Base-by-base conservation (phyloP, 1,140 invertebrate genomes). In the Pseudomyrmex pallidus region DNA sequence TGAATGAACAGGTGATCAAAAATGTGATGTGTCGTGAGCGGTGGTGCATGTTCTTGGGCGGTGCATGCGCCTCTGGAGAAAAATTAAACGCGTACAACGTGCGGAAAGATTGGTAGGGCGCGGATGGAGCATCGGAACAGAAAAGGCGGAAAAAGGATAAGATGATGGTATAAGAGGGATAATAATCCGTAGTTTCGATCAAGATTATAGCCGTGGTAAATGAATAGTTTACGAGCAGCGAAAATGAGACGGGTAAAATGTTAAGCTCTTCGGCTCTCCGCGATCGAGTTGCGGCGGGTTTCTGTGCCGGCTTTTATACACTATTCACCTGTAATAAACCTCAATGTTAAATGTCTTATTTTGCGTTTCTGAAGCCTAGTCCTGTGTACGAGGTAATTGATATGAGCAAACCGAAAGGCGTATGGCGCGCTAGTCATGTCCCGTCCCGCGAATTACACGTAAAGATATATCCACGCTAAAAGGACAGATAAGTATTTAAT, bases 181-280 rank as follows among this genome's bases (percentile, higher is more conserved):
- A 92, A 93, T 92, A 90, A 92, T 91, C 88, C 90, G 89, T 90
- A 91, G 91, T 91, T 91, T 87, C 89, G 91, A 92, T 93, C 90
- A 90, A 93, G 93, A 94, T 94, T 94, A 94, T 93, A 94, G 93
- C 91, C 92, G 89, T 90, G 89, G 91, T 93, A 93, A 94, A 92
- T 93, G 93, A 93, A 93, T 94, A 93, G 93, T 94, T 94, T 94
- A 93, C 93, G 92, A 93, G 92, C 92, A 93, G 92, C 93, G 93
- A 94, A 93, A 94, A 93, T 92, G 91, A 92, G 89, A 90, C 86
- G 90, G 89, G 88, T 90, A 91, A 94, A 93, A 92, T 92, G 90
- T 91, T 89, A 89, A 89, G 70, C 85, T 72, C 72, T 77, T 66
- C 68, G 57, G 35, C 35, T 35, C 35, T 35, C 62, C 67, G 50